Percentiles rank a stretch among this genome's conserved stretches.
Evolutionary conservation across 92 coral and sea anemone genomes (phyloP).

Genomic region (Porites rus): DNA sequence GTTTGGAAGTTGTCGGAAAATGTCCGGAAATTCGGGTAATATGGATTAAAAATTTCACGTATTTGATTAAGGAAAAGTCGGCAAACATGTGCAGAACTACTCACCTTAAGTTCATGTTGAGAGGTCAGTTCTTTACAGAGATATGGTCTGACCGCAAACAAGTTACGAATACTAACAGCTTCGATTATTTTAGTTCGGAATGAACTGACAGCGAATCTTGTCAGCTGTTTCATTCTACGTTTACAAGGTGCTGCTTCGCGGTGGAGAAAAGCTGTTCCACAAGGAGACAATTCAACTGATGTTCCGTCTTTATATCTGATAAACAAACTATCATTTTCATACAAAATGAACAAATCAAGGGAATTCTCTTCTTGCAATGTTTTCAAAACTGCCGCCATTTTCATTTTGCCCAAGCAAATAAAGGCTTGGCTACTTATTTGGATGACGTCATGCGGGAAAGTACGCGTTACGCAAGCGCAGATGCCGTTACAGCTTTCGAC

Average conservation of each 20-base stretch:
- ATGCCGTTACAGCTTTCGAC: constrained; percentile 83
- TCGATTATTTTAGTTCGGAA: constrained; percentile 58
- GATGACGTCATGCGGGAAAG: constrained; percentile 24
- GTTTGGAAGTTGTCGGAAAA: too few species aligned
- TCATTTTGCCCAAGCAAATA: neutral
- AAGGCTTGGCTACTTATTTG: constrained; percentile 23
- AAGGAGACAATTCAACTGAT: constrained; percentile 84
- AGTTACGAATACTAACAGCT: constrained; percentile 80
- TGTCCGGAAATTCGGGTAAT: too few species aligned
- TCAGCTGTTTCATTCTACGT: constrained; percentile 66
- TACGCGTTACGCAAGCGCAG: constrained; percentile 89
- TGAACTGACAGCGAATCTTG: constrained; percentile 79
- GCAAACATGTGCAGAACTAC: neutral
- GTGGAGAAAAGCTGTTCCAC: constrained; percentile 77
- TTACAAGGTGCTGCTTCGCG: constrained; percentile 38
- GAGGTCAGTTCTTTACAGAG: constrained; percentile 74
- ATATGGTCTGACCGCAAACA: constrained; percentile 82
- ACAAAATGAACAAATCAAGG: constrained; percentile 26
- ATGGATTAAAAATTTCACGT: too few species aligned
- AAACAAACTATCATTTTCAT: constrained; percentile 79
- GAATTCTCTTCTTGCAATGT: neutral
- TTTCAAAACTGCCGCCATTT: constrained; percentile 79
- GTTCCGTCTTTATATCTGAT: constrained; percentile 72
- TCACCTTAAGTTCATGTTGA: constrained; percentile 59
- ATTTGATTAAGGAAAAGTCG: too few species aligned